Conservation (phyloP, 2,113 vertebrate genomes). For the Chelonoidis abingdonii region DNA sequence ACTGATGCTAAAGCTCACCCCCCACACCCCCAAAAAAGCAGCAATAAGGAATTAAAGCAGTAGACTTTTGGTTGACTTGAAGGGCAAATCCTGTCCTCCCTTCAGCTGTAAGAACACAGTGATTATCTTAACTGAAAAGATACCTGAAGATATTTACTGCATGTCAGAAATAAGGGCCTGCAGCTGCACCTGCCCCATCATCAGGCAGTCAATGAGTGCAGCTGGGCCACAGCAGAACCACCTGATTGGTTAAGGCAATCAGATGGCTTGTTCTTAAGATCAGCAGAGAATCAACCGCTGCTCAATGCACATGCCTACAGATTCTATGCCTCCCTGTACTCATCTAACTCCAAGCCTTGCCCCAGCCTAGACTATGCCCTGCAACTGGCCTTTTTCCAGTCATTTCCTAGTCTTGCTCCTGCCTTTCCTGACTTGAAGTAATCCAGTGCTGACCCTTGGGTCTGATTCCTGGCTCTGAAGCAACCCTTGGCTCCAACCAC, state of each 20-base stretch:
- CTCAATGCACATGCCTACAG: background rate
- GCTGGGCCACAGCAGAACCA: background rate
- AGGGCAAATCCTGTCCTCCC: conserved; percentile 52
- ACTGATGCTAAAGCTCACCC: conserved; percentile 35
- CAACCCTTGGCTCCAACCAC: background rate
- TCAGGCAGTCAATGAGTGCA: background rate
- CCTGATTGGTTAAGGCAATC: background rate
- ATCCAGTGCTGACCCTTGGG: background rate
- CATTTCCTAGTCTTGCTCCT: background rate
- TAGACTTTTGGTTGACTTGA: conserved; percentile 59
- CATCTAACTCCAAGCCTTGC: background rate
- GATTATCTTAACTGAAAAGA: conserved; percentile 20
- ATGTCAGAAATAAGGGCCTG: background rate
- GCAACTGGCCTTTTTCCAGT: background rate
- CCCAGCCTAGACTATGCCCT: background rate
- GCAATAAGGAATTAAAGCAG: conserved; percentile 55
- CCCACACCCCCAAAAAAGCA: conserved; percentile 30
- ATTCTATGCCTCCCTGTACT: background rate
- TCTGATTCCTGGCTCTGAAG: background rate
- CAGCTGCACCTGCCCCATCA: background rate
- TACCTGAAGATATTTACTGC: background rate
- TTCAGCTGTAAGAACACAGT: conserved; percentile 6
- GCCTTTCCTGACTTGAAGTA: background rate
- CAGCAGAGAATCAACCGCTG: background rate
- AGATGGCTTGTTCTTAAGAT: background rate